Evolutionary conservation across 2,888 invertebrate genomes (phyloP).

Genomic region (Papilio gigon): DNA sequence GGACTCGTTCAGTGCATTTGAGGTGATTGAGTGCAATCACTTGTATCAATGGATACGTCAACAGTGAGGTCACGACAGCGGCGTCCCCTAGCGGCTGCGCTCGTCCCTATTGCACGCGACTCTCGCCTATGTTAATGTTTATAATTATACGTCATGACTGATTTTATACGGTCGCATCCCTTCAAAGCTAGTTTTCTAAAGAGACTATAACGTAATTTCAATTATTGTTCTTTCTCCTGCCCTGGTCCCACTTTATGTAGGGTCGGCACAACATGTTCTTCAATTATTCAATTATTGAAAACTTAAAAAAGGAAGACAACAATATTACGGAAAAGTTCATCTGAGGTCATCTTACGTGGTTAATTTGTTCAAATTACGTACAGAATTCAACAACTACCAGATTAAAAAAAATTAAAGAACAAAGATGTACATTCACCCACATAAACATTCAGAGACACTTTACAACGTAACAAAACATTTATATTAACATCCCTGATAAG

Average conservation of each 20-base stretch:
- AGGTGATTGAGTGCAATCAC: conserved; percentile 28
- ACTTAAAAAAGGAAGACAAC: too few species aligned
- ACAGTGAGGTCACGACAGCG: conserved; percentile 5
- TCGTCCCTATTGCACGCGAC: conserved; percentile 28
- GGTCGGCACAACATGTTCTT: too few species aligned
- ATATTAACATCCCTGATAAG: conserved; percentile 4
- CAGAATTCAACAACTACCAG: too few species aligned
- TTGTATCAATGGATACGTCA: conserved; percentile 37
- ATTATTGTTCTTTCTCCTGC: too few species aligned
- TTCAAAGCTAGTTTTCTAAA: too few species aligned
- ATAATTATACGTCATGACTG: conserved; percentile 22
- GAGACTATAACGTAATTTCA: too few species aligned
- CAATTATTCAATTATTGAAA: too few species aligned
- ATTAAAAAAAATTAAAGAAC: too few species aligned
- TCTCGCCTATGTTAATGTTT: conserved; percentile 36
- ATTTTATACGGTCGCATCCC: not conserved
- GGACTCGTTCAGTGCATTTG: conserved; percentile 5
- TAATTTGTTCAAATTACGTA: too few species aligned
- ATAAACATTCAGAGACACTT: not conserved
- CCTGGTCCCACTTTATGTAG: too few species aligned
- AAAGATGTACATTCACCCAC: not conserved
- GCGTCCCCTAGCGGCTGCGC: conserved; percentile 23
- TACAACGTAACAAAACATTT: conserved; percentile 19
- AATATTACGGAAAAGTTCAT: too few species aligned
- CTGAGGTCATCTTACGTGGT: too few species aligned